Conservation (phyloP, 1,140 invertebrate species). For the Drosophila grimshawi region DNA sequence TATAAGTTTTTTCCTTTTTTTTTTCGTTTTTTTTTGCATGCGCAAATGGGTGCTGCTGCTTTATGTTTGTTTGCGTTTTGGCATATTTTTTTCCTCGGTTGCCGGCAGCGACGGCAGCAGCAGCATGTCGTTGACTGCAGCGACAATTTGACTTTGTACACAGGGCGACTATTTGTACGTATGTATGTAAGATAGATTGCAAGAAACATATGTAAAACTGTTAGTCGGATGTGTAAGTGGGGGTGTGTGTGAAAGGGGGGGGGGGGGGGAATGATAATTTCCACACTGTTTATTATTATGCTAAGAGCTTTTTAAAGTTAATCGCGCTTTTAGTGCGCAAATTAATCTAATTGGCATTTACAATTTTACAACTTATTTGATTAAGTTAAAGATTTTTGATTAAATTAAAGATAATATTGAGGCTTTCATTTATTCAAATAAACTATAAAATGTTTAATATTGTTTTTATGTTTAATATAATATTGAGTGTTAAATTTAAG, state of each 20-base stretch:
- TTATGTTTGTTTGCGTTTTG: conserved; percentile 60
- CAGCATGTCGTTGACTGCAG: conserved; percentile 16
- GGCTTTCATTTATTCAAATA: too few relatives aligned
- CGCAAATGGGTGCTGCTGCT: conserved; percentile 59
- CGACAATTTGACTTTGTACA: conserved; percentile 43
- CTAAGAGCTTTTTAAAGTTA: conserved; percentile 29
- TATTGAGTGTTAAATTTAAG: too few relatives aligned
- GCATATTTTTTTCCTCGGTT: conserved; percentile 57
- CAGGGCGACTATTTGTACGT: conserved; percentile 5
- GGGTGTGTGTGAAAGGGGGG: neutral
- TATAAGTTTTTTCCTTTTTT: conserved; percentile 52
- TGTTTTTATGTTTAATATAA: too few relatives aligned
- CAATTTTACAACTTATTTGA: too few relatives aligned
- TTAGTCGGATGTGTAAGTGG: neutral
- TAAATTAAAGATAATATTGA: too few relatives aligned
- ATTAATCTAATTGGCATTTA: conserved; percentile 12
- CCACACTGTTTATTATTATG: conserved; percentile 43
- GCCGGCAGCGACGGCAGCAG: conserved; percentile 44
- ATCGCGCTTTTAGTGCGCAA: conserved; percentile 16
- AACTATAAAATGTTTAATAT: too few relatives aligned
- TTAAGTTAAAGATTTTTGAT: too few relatives aligned
- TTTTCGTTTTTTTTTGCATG: conserved; percentile 35
- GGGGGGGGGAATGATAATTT: conserved; percentile 13
- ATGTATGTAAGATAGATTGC: too few relatives aligned
- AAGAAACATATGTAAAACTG: too few relatives aligned